A percentile compares a stretch with the other conserved stretches of the same genome.
Evolutionary conservation across 53 echinoderm and acorn worm genomes (phyloP).

Genomic region (Paracentrotus lividus): DNA sequence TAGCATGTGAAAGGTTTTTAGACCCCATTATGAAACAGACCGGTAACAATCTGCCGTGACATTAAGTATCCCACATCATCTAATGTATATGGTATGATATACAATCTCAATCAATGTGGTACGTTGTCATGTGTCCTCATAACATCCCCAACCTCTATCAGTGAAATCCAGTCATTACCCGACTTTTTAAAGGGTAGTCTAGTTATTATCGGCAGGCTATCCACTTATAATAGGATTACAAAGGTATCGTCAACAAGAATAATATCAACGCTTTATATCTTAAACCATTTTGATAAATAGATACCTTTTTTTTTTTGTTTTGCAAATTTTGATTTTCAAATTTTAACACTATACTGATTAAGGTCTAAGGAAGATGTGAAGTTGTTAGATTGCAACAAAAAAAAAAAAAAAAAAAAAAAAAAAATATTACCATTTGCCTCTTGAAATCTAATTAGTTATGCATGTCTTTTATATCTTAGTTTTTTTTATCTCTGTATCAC

Average conservation of each 20-base stretch:
- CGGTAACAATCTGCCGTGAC: neutral
- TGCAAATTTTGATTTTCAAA: neutral
- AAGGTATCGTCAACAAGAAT: neutral
- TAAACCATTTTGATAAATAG: neutral
- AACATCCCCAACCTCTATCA: too few relatives aligned
- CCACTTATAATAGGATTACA: neutral
- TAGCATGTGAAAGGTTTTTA: neutral
- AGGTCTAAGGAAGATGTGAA: neutral
- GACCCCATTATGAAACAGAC: neutral
- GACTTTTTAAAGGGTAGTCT: neutral
- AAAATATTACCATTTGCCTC: too few relatives aligned
- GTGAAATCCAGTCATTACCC: neutral
- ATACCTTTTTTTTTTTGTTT: neutral
- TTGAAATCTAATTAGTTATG: too few relatives aligned
- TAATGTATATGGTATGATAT: neutral
- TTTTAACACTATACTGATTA: neutral
- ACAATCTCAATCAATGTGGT: neutral
- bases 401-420: neutral
- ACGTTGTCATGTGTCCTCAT: neutral
- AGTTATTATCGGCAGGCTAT: neutral
- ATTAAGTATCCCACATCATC: conserved; percentile 23
- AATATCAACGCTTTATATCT: neutral
- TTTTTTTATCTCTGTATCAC: neutral
- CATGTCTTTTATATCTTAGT: neutral
- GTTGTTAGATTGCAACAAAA: neutral